These are phyloP conservation scores for Porites lobata DNA, from an alignment of 92 coral and sea anemone genomes.

Conservation along the genomic window DNA sequence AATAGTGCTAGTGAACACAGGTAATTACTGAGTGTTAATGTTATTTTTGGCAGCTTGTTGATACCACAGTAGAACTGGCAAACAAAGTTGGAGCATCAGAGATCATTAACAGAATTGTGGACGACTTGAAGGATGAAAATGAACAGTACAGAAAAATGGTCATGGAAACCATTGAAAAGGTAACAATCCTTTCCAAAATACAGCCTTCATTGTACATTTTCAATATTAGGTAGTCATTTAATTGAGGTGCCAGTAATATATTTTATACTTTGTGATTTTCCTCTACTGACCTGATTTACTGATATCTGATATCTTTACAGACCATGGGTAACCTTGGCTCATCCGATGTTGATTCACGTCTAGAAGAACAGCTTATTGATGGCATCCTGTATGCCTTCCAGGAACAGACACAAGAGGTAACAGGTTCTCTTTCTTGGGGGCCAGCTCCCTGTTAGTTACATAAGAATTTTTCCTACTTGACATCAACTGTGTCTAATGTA, in stretches of 20 bases:
- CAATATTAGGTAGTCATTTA: neutral
- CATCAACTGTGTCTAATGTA: too few species aligned
- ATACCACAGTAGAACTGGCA: slow-evolving; percentile 97
- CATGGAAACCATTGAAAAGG: slow-evolving; percentile 99
- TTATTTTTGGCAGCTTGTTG: slow-evolving; percentile 77
- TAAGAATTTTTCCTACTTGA: neutral
- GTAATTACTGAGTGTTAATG: neutral
- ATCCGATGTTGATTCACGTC: slow-evolving; percentile 97
- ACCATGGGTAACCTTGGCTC: slow-evolving; percentile 99
- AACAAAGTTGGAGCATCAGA: slow-evolving; percentile 99
- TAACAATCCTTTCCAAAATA: slow-evolving; percentile 7
- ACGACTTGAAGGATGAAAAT: slow-evolving; percentile 98
- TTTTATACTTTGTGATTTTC: too few species aligned
- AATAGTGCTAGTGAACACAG: neutral
- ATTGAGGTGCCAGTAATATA: neutral
- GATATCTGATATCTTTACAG: slow-evolving; percentile 49
- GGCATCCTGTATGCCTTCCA: slow-evolving; percentile 99
- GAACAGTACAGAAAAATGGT: slow-evolving; percentile 99
- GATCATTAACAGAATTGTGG: slow-evolving; percentile 95
- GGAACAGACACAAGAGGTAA: slow-evolving; percentile 99
- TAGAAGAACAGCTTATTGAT: slow-evolving; percentile 98
- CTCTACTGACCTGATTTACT: too few species aligned
- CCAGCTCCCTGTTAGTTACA: neutral
- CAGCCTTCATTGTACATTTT: too few species aligned
- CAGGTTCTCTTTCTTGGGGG: neutral